Evolutionary conservation across 2,797 vertebrate genomes (phyloP).

Genomic region (Siniperca undulata): DNA sequence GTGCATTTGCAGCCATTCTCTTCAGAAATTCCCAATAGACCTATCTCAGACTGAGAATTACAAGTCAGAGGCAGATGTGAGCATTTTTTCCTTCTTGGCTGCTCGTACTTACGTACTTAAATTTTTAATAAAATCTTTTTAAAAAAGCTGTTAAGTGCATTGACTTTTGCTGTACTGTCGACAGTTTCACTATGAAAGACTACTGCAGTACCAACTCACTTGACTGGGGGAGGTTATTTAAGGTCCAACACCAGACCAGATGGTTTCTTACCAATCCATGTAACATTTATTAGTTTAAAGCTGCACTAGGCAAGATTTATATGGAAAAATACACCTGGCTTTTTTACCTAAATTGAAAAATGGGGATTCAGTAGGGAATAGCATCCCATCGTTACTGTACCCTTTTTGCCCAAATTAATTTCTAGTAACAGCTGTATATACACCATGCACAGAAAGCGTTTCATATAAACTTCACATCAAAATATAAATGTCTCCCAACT

Average conservation of each 20-base stretch:
- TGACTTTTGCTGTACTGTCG: background rate
- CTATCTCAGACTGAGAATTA: background rate
- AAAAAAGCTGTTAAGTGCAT: background rate
- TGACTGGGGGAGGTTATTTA: background rate
- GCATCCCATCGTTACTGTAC: background rate
- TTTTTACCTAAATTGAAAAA: conserved; percentile 26
- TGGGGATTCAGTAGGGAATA: conserved; percentile 2
- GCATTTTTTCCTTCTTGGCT: background rate
- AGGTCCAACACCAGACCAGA: conserved; percentile 46
- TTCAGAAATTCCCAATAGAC: background rate
- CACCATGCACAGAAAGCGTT: conserved; percentile 11
- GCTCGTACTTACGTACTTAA: background rate
- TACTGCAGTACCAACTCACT: conserved; percentile 11
- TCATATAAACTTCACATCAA: conserved; percentile 10
- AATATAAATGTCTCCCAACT: conserved; percentile 19
- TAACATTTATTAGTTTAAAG: conserved; percentile 46
- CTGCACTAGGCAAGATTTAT: conserved; percentile 41
- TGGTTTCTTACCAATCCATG: conserved; percentile 44
- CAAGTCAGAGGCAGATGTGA: background rate
- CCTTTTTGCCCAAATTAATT: background rate
- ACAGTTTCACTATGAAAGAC: conserved; percentile 1
- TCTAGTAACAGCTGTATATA: conserved; percentile 6
- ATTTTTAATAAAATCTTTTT: too few relatives aligned
- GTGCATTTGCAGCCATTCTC: background rate
- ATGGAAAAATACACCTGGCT: conserved; percentile 33